phyloP scores from a whole-genome alignment of 1,140 invertebrate species.

The Archivesica marissinica region DNA sequence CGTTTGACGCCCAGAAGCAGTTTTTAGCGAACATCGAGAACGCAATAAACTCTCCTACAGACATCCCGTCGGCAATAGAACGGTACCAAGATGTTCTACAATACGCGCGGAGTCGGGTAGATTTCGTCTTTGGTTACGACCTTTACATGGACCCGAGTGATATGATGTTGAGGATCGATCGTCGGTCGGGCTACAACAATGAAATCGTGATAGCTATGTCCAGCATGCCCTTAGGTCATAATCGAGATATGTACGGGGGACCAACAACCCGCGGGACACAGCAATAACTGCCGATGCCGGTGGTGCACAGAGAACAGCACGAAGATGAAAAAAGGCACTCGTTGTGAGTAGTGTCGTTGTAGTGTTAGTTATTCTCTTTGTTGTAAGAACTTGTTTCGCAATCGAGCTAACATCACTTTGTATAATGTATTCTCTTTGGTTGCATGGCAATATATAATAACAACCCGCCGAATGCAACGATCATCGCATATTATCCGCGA shows the following conservation, averaged over 20 bases:
- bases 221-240: not conserved
- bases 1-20: slow-evolving; percentile 1
- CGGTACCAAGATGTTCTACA: slow-evolving; percentile 35
- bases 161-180: slow-evolving; percentile 38
- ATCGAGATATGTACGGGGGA: no score
- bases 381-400: no score
- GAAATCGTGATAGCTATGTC: not conserved
- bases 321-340: not conserved
- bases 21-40: slow-evolving; percentile 4
- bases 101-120: not conserved
- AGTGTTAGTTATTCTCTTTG: not conserved
- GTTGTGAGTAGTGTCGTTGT: not conserved
- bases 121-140: slow-evolving; percentile 13
- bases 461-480: not conserved
- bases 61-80: not conserved
- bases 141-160: slow-evolving; percentile 53
- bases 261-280: no score
- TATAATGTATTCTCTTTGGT: no score
- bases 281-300: not conserved
- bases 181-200: slow-evolving; percentile 52
- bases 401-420: no score
- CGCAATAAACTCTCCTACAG: not conserved
- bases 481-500: not conserved
- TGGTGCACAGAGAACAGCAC: not conserved
- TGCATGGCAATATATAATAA: no score